Evolutionary conservation across 2,113 vertebrate species (phyloP).

Genomic region (Stigmatopora nigra): DNA sequence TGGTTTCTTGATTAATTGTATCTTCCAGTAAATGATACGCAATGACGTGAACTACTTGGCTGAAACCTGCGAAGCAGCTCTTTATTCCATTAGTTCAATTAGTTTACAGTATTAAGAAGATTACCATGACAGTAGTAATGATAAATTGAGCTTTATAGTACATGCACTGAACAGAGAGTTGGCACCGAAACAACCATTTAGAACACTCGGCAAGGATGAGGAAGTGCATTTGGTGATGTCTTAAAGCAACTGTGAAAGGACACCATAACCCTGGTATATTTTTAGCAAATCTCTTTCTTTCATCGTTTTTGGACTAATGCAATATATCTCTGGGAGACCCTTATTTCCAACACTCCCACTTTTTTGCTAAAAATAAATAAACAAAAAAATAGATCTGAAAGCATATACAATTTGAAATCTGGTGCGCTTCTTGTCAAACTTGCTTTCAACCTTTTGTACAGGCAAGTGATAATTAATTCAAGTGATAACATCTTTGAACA

Average conservation of each 20-base stretch:
- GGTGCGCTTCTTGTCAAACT: conserved; percentile 19
- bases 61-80: not conserved
- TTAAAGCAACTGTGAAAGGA: not conserved
- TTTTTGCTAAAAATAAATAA: not conserved
- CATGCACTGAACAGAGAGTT: not conserved
- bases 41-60: not conserved
- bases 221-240: not conserved
- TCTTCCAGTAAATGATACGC: not conserved
- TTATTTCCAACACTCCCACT: not conserved
- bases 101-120: not conserved
- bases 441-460: conserved; percentile 34
- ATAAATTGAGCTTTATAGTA: not conserved
- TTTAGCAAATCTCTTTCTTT: not conserved
- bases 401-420: conserved; percentile 15
- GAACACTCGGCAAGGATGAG: not conserved
- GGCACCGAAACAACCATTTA: not conserved
- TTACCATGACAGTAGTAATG: not conserved
- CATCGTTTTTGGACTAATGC: not conserved
- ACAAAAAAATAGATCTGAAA: not conserved
- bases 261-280: not conserved
- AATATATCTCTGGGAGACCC: not conserved
- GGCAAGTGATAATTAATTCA: conserved; percentile 53
- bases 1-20: not conserved
- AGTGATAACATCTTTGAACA: conserved; percentile 66
- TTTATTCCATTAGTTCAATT: not conserved